A percentile compares a stretch with the other conserved stretches of the same genome.
Evolutionary conservation across 2,888 invertebrate species (phyloP).

Genomic region (Epistrophe grossulariae): DNA sequence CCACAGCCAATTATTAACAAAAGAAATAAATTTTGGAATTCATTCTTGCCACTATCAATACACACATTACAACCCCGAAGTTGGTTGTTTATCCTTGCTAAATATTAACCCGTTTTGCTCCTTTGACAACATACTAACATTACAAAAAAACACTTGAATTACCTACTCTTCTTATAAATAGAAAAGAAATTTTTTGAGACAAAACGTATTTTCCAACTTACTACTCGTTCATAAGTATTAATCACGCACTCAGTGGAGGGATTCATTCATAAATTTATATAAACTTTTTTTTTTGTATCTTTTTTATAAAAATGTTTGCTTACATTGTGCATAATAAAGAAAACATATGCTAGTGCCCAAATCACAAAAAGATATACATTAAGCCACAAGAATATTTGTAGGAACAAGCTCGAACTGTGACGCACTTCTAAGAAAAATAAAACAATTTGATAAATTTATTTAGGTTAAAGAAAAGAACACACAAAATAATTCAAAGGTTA

Average conservation of each 20-base stretch:
- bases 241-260: neutral
- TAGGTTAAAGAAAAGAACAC: slow-evolving; percentile 7
- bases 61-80: neutral
- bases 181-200: slow-evolving; percentile 2
- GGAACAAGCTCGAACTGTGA: slow-evolving; percentile 85
- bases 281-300: slow-evolving; percentile 80
- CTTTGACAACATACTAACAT: neutral
- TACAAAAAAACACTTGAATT: slow-evolving; percentile 9
- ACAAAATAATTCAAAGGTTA: slow-evolving; percentile 9
- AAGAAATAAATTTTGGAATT: no score
- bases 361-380: slow-evolving; percentile 90
- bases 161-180: neutral
- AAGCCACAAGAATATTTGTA: slow-evolving; percentile 94
- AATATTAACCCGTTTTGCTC: slow-evolving; percentile 4
- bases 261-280: slow-evolving; percentile 18
- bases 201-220: neutral
- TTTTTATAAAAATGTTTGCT: slow-evolving; percentile 35
- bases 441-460: slow-evolving; percentile 31
- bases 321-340: slow-evolving; percentile 80
- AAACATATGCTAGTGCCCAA: slow-evolving; percentile 85
- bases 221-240: neutral
- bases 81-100: slow-evolving; percentile 1
- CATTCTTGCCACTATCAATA: neutral
- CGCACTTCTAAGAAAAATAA: slow-evolving; percentile 77
- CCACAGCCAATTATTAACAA: no score